These are phyloP conservation scores for Pocillopora grandis DNA, from an alignment of 92 coral and sea anemone genomes.

Conservation along the genomic window DNA sequence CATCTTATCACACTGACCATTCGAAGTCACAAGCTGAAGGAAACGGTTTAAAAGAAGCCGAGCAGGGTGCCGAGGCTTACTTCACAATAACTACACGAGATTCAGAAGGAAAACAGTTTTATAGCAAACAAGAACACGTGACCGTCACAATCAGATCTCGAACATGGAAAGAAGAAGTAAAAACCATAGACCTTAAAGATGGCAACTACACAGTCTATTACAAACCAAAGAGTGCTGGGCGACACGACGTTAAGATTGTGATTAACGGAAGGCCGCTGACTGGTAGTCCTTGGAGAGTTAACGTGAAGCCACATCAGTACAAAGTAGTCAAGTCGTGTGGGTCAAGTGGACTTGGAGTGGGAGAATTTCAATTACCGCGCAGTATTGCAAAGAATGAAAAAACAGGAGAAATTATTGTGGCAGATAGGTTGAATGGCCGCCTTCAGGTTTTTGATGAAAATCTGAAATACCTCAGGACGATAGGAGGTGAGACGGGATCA, in stretches of 20 bases:
- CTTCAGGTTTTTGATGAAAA: constrained; percentile 14
- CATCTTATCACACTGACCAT: background rate
- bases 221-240: constrained; percentile 30
- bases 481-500: background rate
- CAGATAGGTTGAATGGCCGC: background rate
- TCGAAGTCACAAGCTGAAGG: constrained; percentile 10
- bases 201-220: constrained; percentile 56
- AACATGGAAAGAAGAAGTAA: constrained; percentile 13
- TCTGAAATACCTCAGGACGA: background rate
- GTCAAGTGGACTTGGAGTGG: background rate
- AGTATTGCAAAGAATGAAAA: constrained; percentile 25
- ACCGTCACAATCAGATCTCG: constrained; percentile 15
- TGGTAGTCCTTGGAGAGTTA: constrained; percentile 52
- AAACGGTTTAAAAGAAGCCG: constrained; percentile 4
- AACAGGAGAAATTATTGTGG: constrained; percentile 16
- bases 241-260: constrained; percentile 34
- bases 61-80: background rate
- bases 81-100: background rate
- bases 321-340: background rate
- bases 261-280: constrained; percentile 49
- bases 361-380: background rate
- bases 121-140: background rate
- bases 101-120: constrained; percentile 18
- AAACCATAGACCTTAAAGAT: constrained; percentile 50
- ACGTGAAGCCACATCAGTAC: constrained; percentile 36